A percentile compares a stretch with the other conserved stretches of the same genome.
phyloP scores from a whole-genome alignment of 2,797 vertebrate genomes.

The Macrochelys suwanniensis region DNA sequence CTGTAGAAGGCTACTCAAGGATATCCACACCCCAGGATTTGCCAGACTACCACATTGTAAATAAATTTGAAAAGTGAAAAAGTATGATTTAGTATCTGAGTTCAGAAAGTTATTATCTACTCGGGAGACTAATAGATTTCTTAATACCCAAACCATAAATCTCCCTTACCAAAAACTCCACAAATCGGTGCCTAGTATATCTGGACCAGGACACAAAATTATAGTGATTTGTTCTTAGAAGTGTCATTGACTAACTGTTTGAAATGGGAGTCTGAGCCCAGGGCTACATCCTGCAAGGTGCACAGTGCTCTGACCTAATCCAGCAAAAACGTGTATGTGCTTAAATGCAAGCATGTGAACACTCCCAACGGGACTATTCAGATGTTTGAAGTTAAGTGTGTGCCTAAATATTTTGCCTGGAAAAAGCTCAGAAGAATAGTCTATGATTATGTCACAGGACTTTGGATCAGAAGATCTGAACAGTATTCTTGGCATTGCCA shows the following conservation, averaged over 20 bases:
- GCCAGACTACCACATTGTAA: slow-evolving; percentile 55
- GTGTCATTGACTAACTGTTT: slow-evolving; percentile 47
- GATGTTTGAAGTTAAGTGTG: not conserved
- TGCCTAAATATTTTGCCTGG: not conserved
- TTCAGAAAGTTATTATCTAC: slow-evolving; percentile 52
- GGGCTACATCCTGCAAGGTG: not conserved
- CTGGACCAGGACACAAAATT: slow-evolving; percentile 23
- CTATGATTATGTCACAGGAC: not conserved
- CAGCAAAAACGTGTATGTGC: not conserved
- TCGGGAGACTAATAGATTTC: slow-evolving; percentile 53
- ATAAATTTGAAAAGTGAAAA: slow-evolving; percentile 38
- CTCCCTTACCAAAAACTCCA: slow-evolving; percentile 35
- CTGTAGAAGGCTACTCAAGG: slow-evolving; percentile 65
- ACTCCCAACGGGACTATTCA: not conserved
- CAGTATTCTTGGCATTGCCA: not conserved
- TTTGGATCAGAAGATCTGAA: not conserved
- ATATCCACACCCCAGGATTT: slow-evolving; percentile 16
- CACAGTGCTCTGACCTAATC: not conserved
- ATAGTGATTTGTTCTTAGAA: slow-evolving; percentile 61
- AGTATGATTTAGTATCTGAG: not conserved
- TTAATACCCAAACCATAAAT: slow-evolving; percentile 39
- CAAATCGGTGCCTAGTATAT: slow-evolving; percentile 50
- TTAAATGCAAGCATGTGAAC: not conserved
- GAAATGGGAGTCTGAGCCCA: slow-evolving; percentile 37
- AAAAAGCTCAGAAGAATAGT: not conserved